Evolutionary conservation across 2,888 invertebrate species (phyloP), one percentile per base, ranked within the genome.

Genomic region (Eristalinus sepulchralis): DNA sequence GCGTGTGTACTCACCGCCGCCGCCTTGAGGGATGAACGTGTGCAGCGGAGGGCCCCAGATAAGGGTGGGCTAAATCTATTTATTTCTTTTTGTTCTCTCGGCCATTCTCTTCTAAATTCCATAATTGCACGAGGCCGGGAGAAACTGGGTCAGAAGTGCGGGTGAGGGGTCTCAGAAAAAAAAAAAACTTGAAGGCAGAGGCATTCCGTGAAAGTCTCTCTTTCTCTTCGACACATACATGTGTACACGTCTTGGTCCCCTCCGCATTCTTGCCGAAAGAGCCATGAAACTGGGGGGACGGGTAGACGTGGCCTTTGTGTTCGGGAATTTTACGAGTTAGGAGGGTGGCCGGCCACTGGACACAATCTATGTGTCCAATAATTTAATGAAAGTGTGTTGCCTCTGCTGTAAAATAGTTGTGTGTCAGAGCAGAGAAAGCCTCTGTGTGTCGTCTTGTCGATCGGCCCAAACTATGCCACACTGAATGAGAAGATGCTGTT

Each of bases 21-120:
- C 73, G 22, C 20, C 34, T 17, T 22, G 60, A 63, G 63, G 67
- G 47, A 20, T 63, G 62, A 33, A 47, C 22, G 17, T 11, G 17
- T 11, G 36, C 36, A 76, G 59, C 11, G 60, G 60, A 47, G 31
- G 27, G 27, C 17, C 11, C 57, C 57, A 78, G 70, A 78, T 71
- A 86, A 71, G 83, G 86, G 86, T 79, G 75, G 60, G 71, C 64
- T 57, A 73, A 78, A 34, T 63, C 63, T 73, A 72, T 82, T 75
- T 31, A 36, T 82, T 83, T 72, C 66, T 57, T 68, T 77, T 77
- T 78, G 71, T 77, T 83, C 67, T 72, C 60, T 59, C 47, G 78
- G 78, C 63, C 78, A 83, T 86, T 86, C 68, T 86, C 86, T 83
- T 86, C 86, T 83, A 86, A 83, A 86, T 83, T 82, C 83, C 82